Evolutionary conservation across 1,140 invertebrate species (phyloP).

Genomic region (Pseudomyrmex sp.): DNA sequence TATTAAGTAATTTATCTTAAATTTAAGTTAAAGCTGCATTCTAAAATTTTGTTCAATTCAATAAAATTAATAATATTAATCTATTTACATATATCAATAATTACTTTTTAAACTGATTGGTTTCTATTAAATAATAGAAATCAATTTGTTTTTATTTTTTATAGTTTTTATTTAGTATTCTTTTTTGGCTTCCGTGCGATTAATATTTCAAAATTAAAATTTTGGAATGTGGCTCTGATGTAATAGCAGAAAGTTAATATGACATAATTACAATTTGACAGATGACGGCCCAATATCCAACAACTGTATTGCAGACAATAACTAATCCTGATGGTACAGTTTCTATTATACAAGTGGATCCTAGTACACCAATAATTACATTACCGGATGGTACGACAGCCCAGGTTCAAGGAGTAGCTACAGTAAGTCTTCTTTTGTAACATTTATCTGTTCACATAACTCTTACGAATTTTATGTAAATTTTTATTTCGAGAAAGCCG

Average conservation of each 20-base stretch:
- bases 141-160: no score
- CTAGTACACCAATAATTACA: slow-evolving; percentile 97
- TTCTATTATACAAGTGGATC: slow-evolving; percentile 98
- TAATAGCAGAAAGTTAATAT: not conserved
- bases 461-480: not conserved
- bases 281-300: slow-evolving; percentile 92
- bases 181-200: no score
- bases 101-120: no score
- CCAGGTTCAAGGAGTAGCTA: slow-evolving; percentile 95
- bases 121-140: no score
- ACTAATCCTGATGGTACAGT: slow-evolving; percentile 98
- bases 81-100: no score
- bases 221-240: not conserved
- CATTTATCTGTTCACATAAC: not conserved
- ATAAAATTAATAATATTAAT: not conserved
- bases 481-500: no score
- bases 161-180: no score
- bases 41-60: not conserved
- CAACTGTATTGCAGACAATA: slow-evolving; percentile 97
- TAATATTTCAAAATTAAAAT: not conserved
- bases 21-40: not conserved
- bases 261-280: slow-evolving; percentile 71
- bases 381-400: slow-evolving; percentile 98
- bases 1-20: no score
- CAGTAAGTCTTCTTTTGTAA: slow-evolving; percentile 86